Evolutionary conservation across 1,140 invertebrate genomes (phyloP).

Genomic region (Antheraea pernyi): DNA sequence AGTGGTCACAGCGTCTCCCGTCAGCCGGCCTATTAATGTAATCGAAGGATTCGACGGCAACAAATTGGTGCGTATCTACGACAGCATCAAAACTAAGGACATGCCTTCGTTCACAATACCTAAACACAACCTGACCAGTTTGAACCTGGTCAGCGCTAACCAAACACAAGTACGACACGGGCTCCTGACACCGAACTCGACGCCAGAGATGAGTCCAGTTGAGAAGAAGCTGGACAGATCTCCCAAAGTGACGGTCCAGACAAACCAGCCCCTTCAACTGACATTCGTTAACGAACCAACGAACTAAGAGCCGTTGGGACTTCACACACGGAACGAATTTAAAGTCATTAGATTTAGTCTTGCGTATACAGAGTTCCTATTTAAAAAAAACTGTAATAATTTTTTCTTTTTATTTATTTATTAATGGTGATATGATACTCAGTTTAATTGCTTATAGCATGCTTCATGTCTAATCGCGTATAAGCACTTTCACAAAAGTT

Average conservation of each 20-base stretch:
- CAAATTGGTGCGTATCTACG: conserved; percentile 70
- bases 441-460: conserved; percentile 20
- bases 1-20: conserved; percentile 58
- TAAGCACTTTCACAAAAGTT: background rate
- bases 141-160: conserved; percentile 45
- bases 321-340: conserved; percentile 35
- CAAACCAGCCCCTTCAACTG: conserved; percentile 38
- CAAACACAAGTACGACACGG: conserved; percentile 17
- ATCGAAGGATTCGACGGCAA: conserved; percentile 52
- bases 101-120: conserved; percentile 59
- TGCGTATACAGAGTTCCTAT: conserved; percentile 58
- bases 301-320: conserved; percentile 11
- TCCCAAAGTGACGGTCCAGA: conserved; percentile 51
- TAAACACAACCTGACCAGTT: conserved; percentile 54
- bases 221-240: conserved; percentile 55
- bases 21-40: conserved; percentile 35
- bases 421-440: conserved; percentile 24
- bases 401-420: conserved; percentile 28
- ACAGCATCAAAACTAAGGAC: conserved; percentile 59
- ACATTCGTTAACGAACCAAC: conserved; percentile 27
- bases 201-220: conserved; percentile 36
- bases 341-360: conserved; percentile 44
- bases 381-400: conserved; percentile 31
- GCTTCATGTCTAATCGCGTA: conserved; percentile 20
- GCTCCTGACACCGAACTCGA: conserved; percentile 34